phyloP scores from a whole-genome alignment of 1,140 invertebrate species.

The Physella acuta region DNA sequence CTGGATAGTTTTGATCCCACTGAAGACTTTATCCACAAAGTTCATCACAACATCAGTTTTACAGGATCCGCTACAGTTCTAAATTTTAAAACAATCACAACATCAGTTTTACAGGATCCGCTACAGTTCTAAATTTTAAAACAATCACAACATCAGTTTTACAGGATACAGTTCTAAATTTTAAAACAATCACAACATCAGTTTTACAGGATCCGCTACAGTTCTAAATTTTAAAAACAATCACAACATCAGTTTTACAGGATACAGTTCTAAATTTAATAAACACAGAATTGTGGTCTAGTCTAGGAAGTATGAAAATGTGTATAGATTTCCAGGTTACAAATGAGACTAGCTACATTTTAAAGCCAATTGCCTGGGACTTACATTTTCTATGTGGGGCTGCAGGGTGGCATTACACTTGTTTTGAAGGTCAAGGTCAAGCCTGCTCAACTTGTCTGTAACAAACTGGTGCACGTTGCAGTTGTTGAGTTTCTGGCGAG shows the following conservation, averaged over 20 bases:
- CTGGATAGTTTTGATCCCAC: neutral
- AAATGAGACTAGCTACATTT: no score
- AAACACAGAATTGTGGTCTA: no score
- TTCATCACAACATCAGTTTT: neutral
- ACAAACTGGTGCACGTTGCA: constrained; percentile 1
- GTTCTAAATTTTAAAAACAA: no score
- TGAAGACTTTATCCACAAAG: neutral
- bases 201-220: constrained; percentile 3
- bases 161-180: no score
- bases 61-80: no score
- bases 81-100: no score
- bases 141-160: constrained; percentile 4
- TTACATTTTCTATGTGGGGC: no score
- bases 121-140: no score
- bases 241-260: constrained; percentile 6
- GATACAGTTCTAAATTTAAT: no score
- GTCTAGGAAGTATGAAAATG: no score
- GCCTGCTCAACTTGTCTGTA: neutral
- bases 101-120: neutral
- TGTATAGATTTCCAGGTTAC: no score
- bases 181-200: constrained; percentile 6
- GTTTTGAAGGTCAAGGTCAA: neutral
- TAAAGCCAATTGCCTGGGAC: no score
- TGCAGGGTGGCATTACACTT: neutral
- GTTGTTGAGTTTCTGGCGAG: neutral